Conservation (phyloP, 2,888 invertebrate species). For the Lepidochrysops patricia region DNA sequence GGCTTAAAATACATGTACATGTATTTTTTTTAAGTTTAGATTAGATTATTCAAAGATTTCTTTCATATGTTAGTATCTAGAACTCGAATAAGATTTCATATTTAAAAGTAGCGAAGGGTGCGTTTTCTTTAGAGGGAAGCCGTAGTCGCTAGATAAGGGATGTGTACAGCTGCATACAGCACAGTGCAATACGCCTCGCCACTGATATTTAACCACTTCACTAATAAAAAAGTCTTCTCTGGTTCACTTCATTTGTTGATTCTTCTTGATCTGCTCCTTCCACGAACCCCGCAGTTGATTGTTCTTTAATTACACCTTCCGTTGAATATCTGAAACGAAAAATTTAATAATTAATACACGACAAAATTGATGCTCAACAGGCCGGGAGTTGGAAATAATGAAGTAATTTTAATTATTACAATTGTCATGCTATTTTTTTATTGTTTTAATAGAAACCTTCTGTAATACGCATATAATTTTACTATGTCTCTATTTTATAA, state of each 20-base stretch:
- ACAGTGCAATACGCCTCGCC: too few species aligned
- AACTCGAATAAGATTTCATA: too few species aligned
- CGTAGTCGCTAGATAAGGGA: too few species aligned
- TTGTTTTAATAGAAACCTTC: not conserved
- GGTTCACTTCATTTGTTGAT: not conserved
- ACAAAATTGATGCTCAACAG: not conserved
- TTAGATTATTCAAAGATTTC: too few species aligned
- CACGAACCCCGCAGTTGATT: not conserved
- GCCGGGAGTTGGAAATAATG: not conserved
- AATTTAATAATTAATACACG: constrained; percentile 5
- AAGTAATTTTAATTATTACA: not conserved
- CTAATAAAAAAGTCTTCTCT: not conserved
- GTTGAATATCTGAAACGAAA: constrained; percentile 8
- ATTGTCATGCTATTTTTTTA: not conserved
- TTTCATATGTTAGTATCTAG: too few species aligned
- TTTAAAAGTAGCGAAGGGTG: too few species aligned
- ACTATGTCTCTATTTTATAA: too few species aligned
- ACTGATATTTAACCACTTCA: too few species aligned
- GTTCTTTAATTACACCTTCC: not conserved
- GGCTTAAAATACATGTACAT: too few species aligned
- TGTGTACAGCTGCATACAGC: too few species aligned
- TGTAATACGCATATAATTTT: not conserved
- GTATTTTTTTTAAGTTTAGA: too few species aligned
- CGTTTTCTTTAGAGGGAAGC: too few species aligned
- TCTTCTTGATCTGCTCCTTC: not conserved